Evolutionary conservation across 2,113 vertebrate genomes (phyloP), one percentile per base, ranked within the genome.

Genomic region (Geococcyx californianus): DNA sequence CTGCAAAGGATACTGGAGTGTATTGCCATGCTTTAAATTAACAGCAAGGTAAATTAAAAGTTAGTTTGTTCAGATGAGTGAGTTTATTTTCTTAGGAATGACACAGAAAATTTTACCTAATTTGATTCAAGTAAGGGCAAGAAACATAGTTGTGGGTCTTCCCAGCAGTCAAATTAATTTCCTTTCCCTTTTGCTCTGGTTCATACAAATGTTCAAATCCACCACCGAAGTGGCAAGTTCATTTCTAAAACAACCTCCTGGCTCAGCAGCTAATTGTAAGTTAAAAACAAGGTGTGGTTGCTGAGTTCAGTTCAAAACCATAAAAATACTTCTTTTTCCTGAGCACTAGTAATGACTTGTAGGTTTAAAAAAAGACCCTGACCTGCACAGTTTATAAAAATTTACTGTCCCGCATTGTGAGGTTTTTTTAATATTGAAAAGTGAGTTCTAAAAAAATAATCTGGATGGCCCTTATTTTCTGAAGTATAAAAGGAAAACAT

Each of bases 91-190:
- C 55, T 59, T 74, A 67, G 42, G 52, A 26, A 74, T 77, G 42
- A 63, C 33, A 66, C 60, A 18, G 72, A 90, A 74, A 12, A 20
- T 49, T 92, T 33, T 19, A 84, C 91, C 60, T 68, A 83, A 90
- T 83, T 87, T 60, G 38, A 91, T 83, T 92, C 92, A 92, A 90
- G 69, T 58, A 81, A 89, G n/a, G 75, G 81, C 72, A 95, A 93
- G 78, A 70, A 93, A 83, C 18, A 54, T n/a, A 79, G 70, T 51
- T 33, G 26, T 19, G 68, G 62, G 52, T 86, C 68, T 90, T 76
- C 47, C 64, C 44, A 86, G 36, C 44, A 95, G 51, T 69, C 45
- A 88, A 86, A 88, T 94, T 83, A 62, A 83, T 93, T 94, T 95
- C 90, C 68, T 93, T 24, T 90, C 59, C 19, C 23, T 91, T 93